Evolutionary conservation across 2,113 vertebrate genomes (phyloP).

Genomic region (Psephotus haematonotus): DNA sequence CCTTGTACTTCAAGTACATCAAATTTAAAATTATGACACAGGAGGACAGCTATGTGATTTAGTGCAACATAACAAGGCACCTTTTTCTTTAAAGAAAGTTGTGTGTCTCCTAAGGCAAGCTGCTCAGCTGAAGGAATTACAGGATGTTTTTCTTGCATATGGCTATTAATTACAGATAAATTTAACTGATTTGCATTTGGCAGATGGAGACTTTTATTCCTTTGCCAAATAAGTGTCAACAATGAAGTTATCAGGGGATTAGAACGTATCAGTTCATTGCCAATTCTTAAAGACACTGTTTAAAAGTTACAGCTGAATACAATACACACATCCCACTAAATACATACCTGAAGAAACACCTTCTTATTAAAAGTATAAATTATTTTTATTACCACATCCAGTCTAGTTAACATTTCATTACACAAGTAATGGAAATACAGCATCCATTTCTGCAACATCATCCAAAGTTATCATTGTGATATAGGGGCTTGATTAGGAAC

Average conservation of each 20-base stretch:
- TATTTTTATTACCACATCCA: not conserved
- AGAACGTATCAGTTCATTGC: not conserved
- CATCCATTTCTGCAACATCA: not conserved
- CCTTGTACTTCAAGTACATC: not conserved
- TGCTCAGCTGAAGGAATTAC: slow-evolving; percentile 9
- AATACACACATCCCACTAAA: not conserved
- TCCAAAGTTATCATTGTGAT: not conserved
- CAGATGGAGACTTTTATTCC: not conserved
- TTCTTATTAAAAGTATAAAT: not conserved
- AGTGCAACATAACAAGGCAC: not conserved
- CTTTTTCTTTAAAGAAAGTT: not conserved
- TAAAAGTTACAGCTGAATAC: not conserved
- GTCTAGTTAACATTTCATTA: not conserved
- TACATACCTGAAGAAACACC: not conserved
- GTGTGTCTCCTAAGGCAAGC: not conserved
- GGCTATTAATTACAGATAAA: slow-evolving; percentile 27
- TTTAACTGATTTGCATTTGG: slow-evolving; percentile 11
- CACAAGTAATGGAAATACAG: not conserved
- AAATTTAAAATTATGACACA: not conserved
- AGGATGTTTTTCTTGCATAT: slow-evolving; percentile 8
- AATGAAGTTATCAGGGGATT: not conserved
- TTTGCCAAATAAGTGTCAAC: not conserved
- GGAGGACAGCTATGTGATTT: not conserved
- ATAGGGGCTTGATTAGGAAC: not conserved
- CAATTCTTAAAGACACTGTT: not conserved